Base-by-base conservation (phyloP, 2,888 invertebrate species). In the Ochlodes sylvanus region DNA sequence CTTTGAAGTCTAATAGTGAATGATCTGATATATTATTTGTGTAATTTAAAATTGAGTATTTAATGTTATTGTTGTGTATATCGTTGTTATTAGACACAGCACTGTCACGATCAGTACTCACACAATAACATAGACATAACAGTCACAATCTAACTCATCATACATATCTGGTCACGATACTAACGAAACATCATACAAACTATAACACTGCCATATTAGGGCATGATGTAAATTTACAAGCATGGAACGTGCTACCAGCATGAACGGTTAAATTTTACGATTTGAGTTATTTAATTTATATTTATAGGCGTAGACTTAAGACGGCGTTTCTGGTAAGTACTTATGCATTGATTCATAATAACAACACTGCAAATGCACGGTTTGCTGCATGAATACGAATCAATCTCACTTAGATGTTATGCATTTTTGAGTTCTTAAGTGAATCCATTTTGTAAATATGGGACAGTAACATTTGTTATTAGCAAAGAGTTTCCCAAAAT, bases 361-460 rank as follows among this genome's bases (percentile, higher is more conserved):
- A 57, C 12, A 56, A 57, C 62, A 68, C 68, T 41, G 80, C 88
- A 85, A 87, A 76, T 77, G 90, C 92, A 91, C 89, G 85, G 75
- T 79, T 79, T 84, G 81, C 76, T 80, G 92, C 90, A 92, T 90
- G 92, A 76, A 75, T 75, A 81, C 82, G 84, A 87, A 56, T 63
- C 56, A 56, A 62, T 50, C 38, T 68, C 56, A 63, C 56, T 61
- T 68, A 69, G 69, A 63, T 58, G 41, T 54, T 77, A 78, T 81
- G 88, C 88, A 86, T 90, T 78, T 78, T 76, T 75, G 78, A 73
- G 71, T 74, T 73, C 70, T 68, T 70, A 63, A 67, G 72, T 64
- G 77, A 76, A 54, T 55, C 17, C 72, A 79, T 92, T 92, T 92
- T 93, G 92, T 92, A 92, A 92, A 90, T 92, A 92, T 93, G 89